Evolutionary conservation across 2,888 invertebrate genomes (phyloP), one percentile per base, ranked within the genome.

Genomic region (Pyrgus malvae): DNA sequence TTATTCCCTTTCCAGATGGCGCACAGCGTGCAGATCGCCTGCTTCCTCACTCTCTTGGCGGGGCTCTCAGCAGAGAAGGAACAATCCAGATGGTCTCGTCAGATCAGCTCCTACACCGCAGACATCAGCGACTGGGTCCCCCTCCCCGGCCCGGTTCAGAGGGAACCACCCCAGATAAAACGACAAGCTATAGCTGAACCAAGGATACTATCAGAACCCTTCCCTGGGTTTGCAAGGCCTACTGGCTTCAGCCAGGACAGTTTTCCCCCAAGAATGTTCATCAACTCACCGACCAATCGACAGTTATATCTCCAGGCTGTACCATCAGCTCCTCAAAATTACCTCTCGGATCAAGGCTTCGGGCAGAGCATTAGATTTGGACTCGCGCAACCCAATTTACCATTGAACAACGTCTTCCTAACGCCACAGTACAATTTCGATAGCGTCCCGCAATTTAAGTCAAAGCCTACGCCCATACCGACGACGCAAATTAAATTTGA

Each of bases 101-200:
- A 90, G 62, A 83, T 90, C 72, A 88, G 88, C 72, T 76, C 87
- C 4, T 88, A 89, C 66, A 89, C 84, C 23, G 74, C 89, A 16
- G 90, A 88, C 60, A 83, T 85, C 53, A 74, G 85, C 59, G 90
- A 90, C 72, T 90, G 90, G 90, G 83, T 89, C 8, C 90, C 90
- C 0, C 69, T 90, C 0, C 59, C 80, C 1, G 79, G 75, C 1
- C 86, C 90, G 3, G 63, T 80, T 5, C 83, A 86, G 21, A 73
- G 72, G 61, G 81, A 67, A 19, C 58, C 67, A 14, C 71, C 79
- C 3, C 83, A 74, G 50, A 76, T 80, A 46, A 89, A 87, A 60
- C 74, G 87, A 61, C 90, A 90, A 69, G 80, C 87, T 1, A 70
- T 88, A 11, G 90, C 90, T 9, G 88, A 90, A 67, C 90, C 90